These are phyloP conservation scores for Polydrusus pterygomalis DNA, from an alignment of 2,888 invertebrate species.

Conservation along the genomic window DNA sequence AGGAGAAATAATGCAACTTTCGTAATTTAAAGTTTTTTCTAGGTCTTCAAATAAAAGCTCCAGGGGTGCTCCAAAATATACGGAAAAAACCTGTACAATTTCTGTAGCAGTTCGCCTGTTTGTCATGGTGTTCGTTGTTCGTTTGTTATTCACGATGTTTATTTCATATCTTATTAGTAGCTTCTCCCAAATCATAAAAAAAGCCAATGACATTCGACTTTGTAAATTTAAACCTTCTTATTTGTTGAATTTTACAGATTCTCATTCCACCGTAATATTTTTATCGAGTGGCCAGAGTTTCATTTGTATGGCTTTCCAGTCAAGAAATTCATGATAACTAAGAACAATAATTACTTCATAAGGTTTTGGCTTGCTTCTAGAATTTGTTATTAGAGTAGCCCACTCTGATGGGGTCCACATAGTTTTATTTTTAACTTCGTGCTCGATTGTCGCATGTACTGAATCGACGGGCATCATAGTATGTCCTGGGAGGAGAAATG, in stretches of 20 bases:
- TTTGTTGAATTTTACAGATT: constrained; percentile 7
- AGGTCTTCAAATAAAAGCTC: too few relatives aligned
- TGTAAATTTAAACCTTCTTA: constrained; percentile 4
- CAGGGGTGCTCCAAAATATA: too few relatives aligned
- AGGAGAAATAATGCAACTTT: too few relatives aligned
- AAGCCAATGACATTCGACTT: background rate
- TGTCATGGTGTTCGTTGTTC: constrained; percentile 5
- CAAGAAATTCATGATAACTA: constrained; percentile 17
- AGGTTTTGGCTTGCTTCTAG: constrained; percentile 33
- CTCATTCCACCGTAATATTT: constrained; percentile 1
- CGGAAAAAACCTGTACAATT: too few relatives aligned
- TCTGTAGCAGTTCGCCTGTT: constrained; percentile 7
- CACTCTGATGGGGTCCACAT: constrained; percentile 65
- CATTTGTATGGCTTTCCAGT: constrained; percentile 17
- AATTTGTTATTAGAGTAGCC: constrained; percentile 58
- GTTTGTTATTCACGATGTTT: background rate
- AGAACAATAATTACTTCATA: constrained; percentile 27
- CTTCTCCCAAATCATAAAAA: constrained; percentile 6
- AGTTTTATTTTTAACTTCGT: constrained; percentile 31
- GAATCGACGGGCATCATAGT: constrained; percentile 66
- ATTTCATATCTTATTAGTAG: constrained; percentile 1
- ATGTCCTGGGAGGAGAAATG: constrained; percentile 60
- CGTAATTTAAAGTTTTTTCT: too few relatives aligned
- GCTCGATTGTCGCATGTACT: constrained; percentile 62
- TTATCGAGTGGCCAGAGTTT: background rate